Percentiles rank a stretch among this genome's conserved stretches.
phyloP scores from a whole-genome alignment of 2,797 vertebrate species.

The Hydrocynus forskahlii region DNA sequence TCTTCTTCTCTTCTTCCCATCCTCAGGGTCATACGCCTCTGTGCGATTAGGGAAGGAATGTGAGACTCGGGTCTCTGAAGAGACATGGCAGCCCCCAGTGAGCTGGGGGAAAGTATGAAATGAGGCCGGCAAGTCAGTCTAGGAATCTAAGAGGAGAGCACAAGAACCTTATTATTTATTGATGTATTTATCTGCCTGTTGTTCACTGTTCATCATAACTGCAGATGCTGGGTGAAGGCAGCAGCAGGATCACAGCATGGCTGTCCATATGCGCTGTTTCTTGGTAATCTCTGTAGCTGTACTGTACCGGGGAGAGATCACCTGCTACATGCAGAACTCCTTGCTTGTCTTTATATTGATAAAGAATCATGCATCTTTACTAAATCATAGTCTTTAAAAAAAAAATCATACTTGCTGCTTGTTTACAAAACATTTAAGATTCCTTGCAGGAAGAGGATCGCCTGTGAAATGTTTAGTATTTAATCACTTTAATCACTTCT shows the following conservation, averaged over 20 bases:
- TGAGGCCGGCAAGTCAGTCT: conserved; percentile 71
- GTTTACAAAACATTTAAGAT: background rate
- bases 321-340: background rate
- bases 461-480: background rate
- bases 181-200: conserved; percentile 48
- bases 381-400: background rate
- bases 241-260: background rate
- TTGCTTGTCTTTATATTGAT: background rate
- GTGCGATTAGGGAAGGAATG: conserved; percentile 76
- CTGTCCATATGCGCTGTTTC: background rate
- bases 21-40: conserved; percentile 82
- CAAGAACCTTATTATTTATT: conserved; percentile 48
- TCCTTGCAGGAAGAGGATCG: background rate
- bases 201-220: conserved; percentile 18
- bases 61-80: conserved; percentile 73
- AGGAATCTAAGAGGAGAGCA: conserved; percentile 70
- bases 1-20: conserved; percentile 84
- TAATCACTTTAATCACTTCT: background rate
- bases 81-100: conserved; percentile 66
- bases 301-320: background rate
- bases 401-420: background rate
- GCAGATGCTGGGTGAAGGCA: conserved; percentile 10
- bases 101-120: conserved; percentile 65
- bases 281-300: background rate
- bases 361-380: background rate